Conservation (phyloP, 2,113 vertebrate genomes). For the Amphiprion ocellaris region DNA sequence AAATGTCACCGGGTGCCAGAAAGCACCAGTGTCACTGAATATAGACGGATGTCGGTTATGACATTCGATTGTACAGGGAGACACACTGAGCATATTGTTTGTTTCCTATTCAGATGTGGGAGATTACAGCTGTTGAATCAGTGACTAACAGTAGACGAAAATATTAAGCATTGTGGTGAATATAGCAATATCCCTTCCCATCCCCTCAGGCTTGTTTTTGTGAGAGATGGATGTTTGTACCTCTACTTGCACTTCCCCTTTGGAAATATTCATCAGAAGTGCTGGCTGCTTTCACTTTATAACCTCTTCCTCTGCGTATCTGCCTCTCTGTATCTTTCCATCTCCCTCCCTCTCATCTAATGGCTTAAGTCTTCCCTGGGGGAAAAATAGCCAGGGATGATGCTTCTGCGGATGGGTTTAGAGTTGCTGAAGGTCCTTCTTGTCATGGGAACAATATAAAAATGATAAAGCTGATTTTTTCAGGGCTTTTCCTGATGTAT, state of each 20-base stretch:
- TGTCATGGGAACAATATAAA: conserved; percentile 83
- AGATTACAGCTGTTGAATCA: conserved; percentile 48
- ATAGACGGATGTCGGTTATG: neutral
- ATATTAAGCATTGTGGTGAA: conserved; percentile 32
- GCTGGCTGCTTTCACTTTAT: conserved; percentile 70
- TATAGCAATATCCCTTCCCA: conserved; percentile 46
- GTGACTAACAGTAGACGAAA: conserved; percentile 46
- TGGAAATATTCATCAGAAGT: conserved; percentile 75
- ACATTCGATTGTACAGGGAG: neutral
- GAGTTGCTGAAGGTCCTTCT: conserved; percentile 80
- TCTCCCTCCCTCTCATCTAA: conserved; percentile 66
- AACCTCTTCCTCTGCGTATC: conserved; percentile 66
- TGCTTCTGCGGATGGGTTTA: conserved; percentile 75
- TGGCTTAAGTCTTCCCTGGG: conserved; percentile 77
- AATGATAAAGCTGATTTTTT: conserved; percentile 75
- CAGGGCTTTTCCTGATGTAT: conserved; percentile 69
- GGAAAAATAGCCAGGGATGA: conserved; percentile 74
- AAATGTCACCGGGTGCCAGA: no score
- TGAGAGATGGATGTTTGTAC: conserved; percentile 70
- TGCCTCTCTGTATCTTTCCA: conserved; percentile 51
- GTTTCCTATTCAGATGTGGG: conserved; percentile 23
- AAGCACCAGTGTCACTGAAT: neutral
- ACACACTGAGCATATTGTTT: conserved; percentile 12
- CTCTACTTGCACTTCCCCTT: conserved; percentile 65
- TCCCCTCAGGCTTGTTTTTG: conserved; percentile 61